Percentiles rank a stretch among this genome's conserved stretches.
These are phyloP conservation scores for Campoplex nolae DNA, from an alignment of 2,888 invertebrate genomes.

Conservation along the genomic window DNA sequence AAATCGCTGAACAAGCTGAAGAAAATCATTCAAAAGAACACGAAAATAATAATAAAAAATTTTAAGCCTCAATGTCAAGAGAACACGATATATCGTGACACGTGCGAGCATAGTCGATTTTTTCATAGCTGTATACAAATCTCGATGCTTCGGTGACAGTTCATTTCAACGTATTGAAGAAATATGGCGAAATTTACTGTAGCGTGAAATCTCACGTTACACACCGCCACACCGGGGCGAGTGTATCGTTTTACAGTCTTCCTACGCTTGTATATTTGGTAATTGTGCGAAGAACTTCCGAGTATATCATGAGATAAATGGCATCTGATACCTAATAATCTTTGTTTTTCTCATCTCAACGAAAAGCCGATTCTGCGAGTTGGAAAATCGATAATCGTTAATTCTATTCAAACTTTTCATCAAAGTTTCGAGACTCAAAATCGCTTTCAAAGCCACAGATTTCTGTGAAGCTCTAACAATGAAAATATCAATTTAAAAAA, in stretches of 20 bases:
- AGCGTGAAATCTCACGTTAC: slow-evolving; percentile 45
- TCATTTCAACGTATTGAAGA: background rate
- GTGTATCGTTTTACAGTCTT: slow-evolving; percentile 57
- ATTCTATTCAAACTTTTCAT: too few species aligned
- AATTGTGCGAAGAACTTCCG: background rate
- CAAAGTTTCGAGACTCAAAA: too few species aligned
- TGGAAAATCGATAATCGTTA: background rate
- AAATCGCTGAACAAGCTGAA: slow-evolving; percentile 14
- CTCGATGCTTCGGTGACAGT: background rate
- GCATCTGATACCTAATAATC: background rate
- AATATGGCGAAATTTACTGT: slow-evolving; percentile 2
- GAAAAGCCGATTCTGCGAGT: background rate
- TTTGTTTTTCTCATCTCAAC: background rate
- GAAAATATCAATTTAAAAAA: background rate
- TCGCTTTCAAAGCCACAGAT: too few species aligned
- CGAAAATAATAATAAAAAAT: background rate
- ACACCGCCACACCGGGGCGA: background rate
- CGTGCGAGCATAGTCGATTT: slow-evolving; percentile 2
- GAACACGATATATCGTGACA: background rate
- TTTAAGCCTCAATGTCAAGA: slow-evolving; percentile 3
- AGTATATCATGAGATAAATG: background rate
- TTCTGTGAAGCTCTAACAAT: too few species aligned
- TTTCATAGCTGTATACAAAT: background rate
- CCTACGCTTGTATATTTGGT: slow-evolving; percentile 9
- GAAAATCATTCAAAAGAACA: slow-evolving; percentile 1